phyloP scores from a whole-genome alignment of 2,888 invertebrate genomes.

The Leptopilina syphax region DNA sequence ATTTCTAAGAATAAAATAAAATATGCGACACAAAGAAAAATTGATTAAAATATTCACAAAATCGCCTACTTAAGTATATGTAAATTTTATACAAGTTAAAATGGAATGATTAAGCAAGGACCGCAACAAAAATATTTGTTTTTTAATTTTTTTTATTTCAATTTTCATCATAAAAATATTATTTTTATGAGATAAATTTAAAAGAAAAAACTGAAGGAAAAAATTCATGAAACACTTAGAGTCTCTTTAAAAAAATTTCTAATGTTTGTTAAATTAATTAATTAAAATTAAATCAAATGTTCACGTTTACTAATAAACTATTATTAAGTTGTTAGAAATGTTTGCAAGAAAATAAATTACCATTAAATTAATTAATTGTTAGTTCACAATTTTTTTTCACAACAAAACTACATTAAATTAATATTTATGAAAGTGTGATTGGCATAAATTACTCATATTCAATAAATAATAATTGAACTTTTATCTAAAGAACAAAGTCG shows the following conservation, averaged over 20 bases:
- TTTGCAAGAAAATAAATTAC: neutral
- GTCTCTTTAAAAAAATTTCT: too few species aligned
- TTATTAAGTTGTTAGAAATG: too few species aligned
- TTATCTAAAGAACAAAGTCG: conserved; percentile 20
- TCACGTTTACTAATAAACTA: too few species aligned
- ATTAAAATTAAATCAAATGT: too few species aligned
- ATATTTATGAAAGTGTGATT: neutral
- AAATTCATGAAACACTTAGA: too few species aligned
- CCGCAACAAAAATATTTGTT: neutral
- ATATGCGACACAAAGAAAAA: too few species aligned
- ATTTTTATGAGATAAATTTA: too few species aligned
- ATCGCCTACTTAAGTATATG: neutral
- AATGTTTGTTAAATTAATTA: too few species aligned
- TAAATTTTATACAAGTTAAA: neutral
- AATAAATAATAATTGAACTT: conserved; percentile 11
- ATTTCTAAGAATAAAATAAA: too few species aligned
- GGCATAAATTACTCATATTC: conserved; percentile 3
- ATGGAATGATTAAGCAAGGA: neutral
- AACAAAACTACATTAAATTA: conserved; percentile 1
- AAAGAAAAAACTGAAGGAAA: too few species aligned
- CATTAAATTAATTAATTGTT: neutral
- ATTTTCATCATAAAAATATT: too few species aligned
- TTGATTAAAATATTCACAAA: neutral
- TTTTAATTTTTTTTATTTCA: neutral
- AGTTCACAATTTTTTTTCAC: neutral